Evolutionary conservation across 2,797 vertebrate genomes (phyloP).

Genomic region (Poeciliopsis paucimaculata): DNA sequence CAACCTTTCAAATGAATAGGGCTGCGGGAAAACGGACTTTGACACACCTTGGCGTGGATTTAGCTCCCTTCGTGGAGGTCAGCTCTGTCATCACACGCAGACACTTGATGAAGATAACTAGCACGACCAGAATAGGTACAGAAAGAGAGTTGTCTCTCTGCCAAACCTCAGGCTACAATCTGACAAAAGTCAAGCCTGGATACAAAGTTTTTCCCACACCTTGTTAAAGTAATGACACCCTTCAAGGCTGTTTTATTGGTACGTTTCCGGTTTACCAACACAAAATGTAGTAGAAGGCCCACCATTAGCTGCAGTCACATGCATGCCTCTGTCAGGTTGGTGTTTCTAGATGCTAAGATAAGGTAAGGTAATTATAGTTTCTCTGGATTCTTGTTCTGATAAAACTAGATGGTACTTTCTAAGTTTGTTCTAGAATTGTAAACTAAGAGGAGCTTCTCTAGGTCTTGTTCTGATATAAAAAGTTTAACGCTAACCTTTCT

Average conservation of each 20-base stretch:
- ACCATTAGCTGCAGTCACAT: not conserved
- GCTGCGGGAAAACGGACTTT: not conserved
- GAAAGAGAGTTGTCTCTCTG: not conserved
- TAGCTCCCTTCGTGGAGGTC: not conserved
- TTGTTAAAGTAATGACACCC: not conserved
- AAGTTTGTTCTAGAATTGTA: no score
- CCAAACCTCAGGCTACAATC: not conserved
- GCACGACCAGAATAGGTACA: not conserved
- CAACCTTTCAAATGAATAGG: constrained; percentile 28
- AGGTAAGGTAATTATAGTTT: no score
- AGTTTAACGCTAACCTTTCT: no score
- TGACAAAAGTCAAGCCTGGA: not conserved
- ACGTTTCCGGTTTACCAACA: not conserved
- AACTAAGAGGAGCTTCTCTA: no score
- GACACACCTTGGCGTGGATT: not conserved
- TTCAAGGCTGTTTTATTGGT: not conserved
- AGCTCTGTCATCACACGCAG: not conserved
- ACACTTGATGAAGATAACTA: not conserved
- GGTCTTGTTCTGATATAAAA: no score
- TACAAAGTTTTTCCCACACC: not conserved
- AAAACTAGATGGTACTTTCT: no score
- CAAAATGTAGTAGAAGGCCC: not conserved
- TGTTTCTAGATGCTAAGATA: no score
- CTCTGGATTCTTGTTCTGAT: no score
- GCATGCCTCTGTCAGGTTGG: not conserved